Conservation (phyloP, 2,113 vertebrate species). For the Paratilapia polleni region DNA sequence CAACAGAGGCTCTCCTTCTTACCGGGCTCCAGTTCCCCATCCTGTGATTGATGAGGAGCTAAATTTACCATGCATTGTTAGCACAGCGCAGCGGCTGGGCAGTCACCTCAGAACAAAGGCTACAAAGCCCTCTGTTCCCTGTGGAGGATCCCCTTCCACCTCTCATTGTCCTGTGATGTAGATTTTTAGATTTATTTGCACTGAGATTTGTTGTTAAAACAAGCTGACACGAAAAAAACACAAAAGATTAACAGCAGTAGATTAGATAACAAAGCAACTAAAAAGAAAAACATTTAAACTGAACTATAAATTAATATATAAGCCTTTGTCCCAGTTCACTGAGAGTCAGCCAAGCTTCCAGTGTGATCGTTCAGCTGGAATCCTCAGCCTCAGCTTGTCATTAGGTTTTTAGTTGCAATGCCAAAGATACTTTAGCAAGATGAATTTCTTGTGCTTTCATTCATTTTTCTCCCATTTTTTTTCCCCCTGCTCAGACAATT, state of each 20-base stretch:
- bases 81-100: neutral
- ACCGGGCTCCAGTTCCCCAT: neutral
- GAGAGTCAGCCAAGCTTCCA: neutral
- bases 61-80: neutral
- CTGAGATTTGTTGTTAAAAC: neutral
- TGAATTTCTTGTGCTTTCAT: neutral
- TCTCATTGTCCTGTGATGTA: neutral
- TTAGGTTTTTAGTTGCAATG: conserved; percentile 22
- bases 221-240: neutral
- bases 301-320: neutral
- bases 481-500: conserved; percentile 85
- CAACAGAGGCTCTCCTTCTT: conserved; percentile 5
- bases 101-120: conserved; percentile 15
- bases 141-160: neutral
- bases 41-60: conserved; percentile 32
- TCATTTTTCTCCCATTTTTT: neutral
- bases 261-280: neutral
- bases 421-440: conserved; percentile 5
- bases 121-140: conserved; percentile 23
- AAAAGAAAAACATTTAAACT: neutral
- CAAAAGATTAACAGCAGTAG: neutral
- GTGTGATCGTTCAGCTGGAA: conserved; percentile 8
- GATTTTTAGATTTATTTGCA: neutral
- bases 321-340: neutral
- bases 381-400: neutral